Conservation (phyloP, 2,113 vertebrate genomes). For the Neogale vison region DNA sequence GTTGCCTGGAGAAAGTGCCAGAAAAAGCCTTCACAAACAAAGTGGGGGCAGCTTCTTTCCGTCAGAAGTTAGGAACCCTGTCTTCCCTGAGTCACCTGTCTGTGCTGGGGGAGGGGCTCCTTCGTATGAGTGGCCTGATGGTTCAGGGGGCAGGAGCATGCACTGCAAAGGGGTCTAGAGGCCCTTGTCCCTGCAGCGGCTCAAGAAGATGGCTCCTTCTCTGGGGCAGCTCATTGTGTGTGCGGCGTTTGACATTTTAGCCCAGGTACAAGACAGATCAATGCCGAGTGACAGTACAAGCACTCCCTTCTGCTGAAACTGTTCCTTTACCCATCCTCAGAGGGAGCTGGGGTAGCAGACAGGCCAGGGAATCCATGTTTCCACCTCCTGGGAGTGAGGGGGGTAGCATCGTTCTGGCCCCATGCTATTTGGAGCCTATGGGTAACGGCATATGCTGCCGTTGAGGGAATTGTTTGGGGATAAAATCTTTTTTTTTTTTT, state of each 20-base stretch:
- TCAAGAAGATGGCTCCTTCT: neutral
- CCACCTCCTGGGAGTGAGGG: neutral
- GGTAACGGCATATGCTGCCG: neutral
- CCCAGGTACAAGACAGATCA: neutral
- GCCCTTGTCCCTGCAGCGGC: neutral
- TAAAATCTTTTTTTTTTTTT: neutral
- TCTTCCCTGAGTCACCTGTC: neutral
- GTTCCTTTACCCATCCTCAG: neutral
- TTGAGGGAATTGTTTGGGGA: neutral
- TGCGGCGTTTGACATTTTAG: neutral
- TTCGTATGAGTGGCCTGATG: neutral
- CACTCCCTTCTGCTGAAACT: neutral
- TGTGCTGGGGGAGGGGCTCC: neutral
- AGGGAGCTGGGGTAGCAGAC: neutral
- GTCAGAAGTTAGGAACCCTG: neutral
- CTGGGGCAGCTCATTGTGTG: neutral
- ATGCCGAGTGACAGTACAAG: neutral
- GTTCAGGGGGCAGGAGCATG: neutral
- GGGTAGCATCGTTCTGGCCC: neutral
- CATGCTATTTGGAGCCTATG: neutral
- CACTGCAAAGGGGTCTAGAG: neutral
- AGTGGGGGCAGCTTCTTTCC: neutral
- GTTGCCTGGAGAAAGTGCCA: neutral
- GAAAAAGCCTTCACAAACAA: neutral
- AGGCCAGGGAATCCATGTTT: neutral